phyloP scores from a whole-genome alignment of 2,888 invertebrate species.

The Xestia rhomboidea region DNA sequence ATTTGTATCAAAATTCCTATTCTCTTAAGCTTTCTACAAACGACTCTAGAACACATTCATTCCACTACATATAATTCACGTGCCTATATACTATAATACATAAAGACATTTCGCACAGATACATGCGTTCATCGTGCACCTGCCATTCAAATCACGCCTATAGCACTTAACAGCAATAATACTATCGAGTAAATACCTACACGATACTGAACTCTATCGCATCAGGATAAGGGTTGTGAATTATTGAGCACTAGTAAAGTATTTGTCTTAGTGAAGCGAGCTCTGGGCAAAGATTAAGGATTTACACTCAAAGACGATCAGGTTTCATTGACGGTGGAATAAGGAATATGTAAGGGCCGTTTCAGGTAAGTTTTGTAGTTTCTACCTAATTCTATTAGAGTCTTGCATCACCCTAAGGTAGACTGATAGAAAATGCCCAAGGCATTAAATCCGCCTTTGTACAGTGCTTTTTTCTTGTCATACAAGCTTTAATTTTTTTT shows the following conservation, averaged over 20 bases:
- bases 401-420: no score
- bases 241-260: slow-evolving; percentile 54
- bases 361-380: no score
- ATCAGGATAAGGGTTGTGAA: slow-evolving; percentile 41
- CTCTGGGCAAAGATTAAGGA: slow-evolving; percentile 68
- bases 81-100: slow-evolving; percentile 68
- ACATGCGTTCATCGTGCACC: slow-evolving; percentile 77
- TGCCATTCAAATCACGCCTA: slow-evolving; percentile 86
- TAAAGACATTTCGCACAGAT: slow-evolving; percentile 77
- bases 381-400: neutral
- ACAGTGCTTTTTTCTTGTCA: no score
- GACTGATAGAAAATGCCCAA: no score
- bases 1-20: neutral
- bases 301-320: slow-evolving; percentile 28
- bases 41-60: slow-evolving; percentile 2
- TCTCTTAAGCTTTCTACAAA: neutral
- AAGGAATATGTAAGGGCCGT: neutral
- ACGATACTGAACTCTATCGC: slow-evolving; percentile 40
- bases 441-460: no score
- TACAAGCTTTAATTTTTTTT: no score
- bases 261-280: slow-evolving; percentile 66
- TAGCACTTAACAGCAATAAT: slow-evolving; percentile 69
- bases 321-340: neutral
- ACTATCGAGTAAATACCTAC: slow-evolving; percentile 6
- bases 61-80: slow-evolving; percentile 30